Evolutionary conservation across 2,888 invertebrate genomes (phyloP).

Genomic region (Chrysomela aeneicollis): DNA sequence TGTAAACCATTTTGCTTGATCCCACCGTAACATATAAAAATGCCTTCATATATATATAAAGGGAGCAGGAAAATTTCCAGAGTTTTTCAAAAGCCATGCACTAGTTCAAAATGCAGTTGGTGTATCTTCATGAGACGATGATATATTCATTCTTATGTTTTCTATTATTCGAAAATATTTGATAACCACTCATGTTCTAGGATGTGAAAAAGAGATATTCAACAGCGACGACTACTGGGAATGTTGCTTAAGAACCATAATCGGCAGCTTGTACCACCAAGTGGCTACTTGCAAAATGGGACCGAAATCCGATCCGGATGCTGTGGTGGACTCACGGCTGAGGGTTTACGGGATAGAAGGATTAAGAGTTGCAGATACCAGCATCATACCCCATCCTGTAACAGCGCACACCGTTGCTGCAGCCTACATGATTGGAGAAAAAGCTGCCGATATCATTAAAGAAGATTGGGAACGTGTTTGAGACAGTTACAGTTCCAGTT

Average conservation of each 20-base stretch:
- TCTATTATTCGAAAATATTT: no score
- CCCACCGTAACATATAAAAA: no score
- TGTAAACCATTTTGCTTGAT: no score
- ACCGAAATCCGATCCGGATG: constrained; percentile 60
- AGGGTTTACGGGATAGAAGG: constrained; percentile 63
- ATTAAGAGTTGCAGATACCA: constrained; percentile 65
- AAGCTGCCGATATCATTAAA: constrained; percentile 64
- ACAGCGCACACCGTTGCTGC: constrained; percentile 65
- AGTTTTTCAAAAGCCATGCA: no score
- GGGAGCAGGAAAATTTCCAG: no score
- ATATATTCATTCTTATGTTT: no score
- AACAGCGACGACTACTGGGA: constrained; percentile 64
- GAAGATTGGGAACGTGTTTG: constrained; percentile 21
- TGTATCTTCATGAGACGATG: no score
- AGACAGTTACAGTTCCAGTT: no score
- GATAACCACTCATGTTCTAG: no score
- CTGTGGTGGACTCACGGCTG: constrained; percentile 66
- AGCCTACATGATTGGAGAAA: constrained; percentile 66
- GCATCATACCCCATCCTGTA: constrained; percentile 64
- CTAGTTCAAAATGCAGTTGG: no score
- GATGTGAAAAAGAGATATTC: constrained; percentile 58
- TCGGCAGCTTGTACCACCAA: constrained; percentile 64
- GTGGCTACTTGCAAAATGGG: constrained; percentile 68
- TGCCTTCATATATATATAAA: no score
- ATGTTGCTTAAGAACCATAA: constrained; percentile 61